Evolutionary conservation across 2,113 vertebrate genomes (phyloP).

Genomic region (Taurulus bubalis): DNA sequence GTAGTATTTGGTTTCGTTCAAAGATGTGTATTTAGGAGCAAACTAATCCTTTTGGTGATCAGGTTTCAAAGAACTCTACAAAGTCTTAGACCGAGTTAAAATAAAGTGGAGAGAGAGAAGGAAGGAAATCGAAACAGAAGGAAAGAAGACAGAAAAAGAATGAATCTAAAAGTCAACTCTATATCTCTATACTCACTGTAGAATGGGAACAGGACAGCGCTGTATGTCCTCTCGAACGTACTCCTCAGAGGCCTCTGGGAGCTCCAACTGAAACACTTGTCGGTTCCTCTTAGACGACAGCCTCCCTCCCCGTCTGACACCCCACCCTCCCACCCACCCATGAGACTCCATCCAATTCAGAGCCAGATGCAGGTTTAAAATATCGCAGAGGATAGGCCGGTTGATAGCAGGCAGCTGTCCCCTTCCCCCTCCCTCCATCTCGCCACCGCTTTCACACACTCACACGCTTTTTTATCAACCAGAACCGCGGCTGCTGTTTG

Average conservation of each 20-base stretch:
- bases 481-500: conserved; percentile 13
- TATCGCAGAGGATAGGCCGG: conserved; percentile 69
- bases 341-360: conserved; percentile 61
- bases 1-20: background rate
- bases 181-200: conserved; percentile 48
- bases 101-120: background rate
- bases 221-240: conserved; percentile 47
- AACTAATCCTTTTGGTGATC: background rate
- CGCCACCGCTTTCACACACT: conserved; percentile 9
- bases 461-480: conserved; percentile 9
- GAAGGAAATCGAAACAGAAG: background rate
- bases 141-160: background rate
- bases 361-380: conserved; percentile 81
- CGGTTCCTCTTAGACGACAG: conserved; percentile 34
- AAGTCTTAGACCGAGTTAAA: background rate
- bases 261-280: conserved; percentile 53
- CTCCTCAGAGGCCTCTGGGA: conserved; percentile 53
- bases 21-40: background rate
- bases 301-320: conserved; percentile 35
- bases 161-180: background rate
- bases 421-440: conserved; percentile 38
- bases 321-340: conserved; percentile 56
- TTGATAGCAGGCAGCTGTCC: conserved; percentile 77
- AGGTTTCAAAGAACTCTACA: background rate
- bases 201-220: conserved; percentile 22